phyloP scores from a whole-genome alignment of 2,113 vertebrate species.

The Brachionichthys hirsutus region DNA sequence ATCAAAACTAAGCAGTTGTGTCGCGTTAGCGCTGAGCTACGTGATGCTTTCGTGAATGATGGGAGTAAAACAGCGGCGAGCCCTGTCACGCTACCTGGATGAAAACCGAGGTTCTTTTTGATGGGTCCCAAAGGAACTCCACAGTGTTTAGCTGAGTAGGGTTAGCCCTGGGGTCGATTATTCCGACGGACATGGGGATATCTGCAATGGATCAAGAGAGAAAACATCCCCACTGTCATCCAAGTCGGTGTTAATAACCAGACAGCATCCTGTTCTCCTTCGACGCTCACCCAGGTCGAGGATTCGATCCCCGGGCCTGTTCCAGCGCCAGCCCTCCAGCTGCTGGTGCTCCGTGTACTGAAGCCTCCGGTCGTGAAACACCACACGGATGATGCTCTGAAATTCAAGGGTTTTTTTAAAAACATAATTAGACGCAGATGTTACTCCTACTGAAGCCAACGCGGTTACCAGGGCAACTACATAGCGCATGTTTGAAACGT shows the following conservation, averaged over 20 bases:
- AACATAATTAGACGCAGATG: neutral
- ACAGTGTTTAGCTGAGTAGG: constrained; percentile 97
- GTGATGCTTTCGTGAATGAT: constrained; percentile 6
- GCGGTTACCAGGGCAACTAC: neutral
- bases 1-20: constrained; percentile 1
- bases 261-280: constrained; percentile 2
- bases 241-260: constrained; percentile 10
- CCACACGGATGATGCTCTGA: constrained; percentile 96
- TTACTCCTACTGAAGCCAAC: neutral
- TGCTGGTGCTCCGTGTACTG: constrained; percentile 98
- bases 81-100: constrained; percentile 85
- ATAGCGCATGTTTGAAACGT: constrained; percentile 25
- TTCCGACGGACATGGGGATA: constrained; percentile 97
- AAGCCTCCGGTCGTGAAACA: constrained; percentile 93
- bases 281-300: constrained; percentile 88
- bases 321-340: constrained; percentile 97
- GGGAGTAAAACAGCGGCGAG: constrained; percentile 2
- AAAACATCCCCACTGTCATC: constrained; percentile 14
- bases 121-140: constrained; percentile 96
- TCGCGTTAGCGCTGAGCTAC: neutral
- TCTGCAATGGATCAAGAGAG: constrained; percentile 77
- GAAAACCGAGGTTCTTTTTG: constrained; percentile 95
- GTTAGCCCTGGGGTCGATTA: constrained; percentile 94
- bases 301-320: constrained; percentile 94
- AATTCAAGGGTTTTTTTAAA: constrained; percentile 5